Evolutionary conservation across 2,888 invertebrate species (phyloP), one percentile per base, ranked within the genome.

Genomic region (Dicranocentrus wangi): DNA sequence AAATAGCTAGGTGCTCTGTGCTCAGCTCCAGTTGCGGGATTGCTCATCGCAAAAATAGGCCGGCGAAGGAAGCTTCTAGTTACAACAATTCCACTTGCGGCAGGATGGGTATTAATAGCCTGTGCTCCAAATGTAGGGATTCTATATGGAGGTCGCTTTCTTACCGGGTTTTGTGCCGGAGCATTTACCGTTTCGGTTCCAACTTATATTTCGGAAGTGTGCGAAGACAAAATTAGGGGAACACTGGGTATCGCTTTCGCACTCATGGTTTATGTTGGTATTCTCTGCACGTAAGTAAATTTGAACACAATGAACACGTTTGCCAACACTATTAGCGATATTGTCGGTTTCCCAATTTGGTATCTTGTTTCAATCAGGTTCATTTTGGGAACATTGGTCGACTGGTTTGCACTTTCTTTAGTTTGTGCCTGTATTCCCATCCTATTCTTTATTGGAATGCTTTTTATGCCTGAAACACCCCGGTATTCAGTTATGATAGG

Each of bases 101-200:
- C 78, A 0, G 84, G 85, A 10, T 85, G 85, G 85, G 69, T 61
- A 2, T 43, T 83, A 63, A 78, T 84, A 10, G 79, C 82, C 0
- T 84, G 71, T 69, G 82, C 83, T 0, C 79, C 73, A 58, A 79
- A 81, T 47, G 10, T 83, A 8, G 69, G 75, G 17, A 70, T 83
- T 39, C 17, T 85, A 2, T 83, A 84, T 42, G 51, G 58, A 28
- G 85, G 84, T 7, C 60, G 85, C 53, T 80, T 85, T 42, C 25
- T 85, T 17, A 83, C 84, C 13, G 85, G 84, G 1, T 84, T 84
- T 51, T 82, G 82, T 63, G 84, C 82, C 7, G 84, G 83, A 17
- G 75, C 82, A 0, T 78, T 83, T 17, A 82, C 83, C 0, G 82
- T 84, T 0, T 80, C 83, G 1, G 78, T 83, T 0, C 84, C 84